phyloP scores from a whole-genome alignment of 2,888 invertebrate genomes.

The Agrochola litura region DNA sequence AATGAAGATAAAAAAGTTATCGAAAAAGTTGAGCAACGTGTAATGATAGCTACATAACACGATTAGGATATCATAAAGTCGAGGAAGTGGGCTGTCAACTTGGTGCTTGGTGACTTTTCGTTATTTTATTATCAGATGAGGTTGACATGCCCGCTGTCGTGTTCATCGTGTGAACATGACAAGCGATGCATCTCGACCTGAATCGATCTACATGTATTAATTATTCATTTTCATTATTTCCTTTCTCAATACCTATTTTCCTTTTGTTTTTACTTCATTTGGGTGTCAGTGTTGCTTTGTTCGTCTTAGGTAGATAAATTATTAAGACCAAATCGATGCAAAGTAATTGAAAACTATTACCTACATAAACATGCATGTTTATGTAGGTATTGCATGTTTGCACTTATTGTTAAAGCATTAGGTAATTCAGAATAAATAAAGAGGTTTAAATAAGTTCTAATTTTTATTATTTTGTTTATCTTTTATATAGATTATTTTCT shows the following conservation, averaged over 20 bases:
- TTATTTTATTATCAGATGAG: constrained; percentile 57
- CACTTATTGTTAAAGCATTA: no score
- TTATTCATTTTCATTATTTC: constrained; percentile 48
- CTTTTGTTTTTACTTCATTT: constrained; percentile 1
- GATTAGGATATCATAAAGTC: constrained; percentile 71
- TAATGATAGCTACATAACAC: constrained; percentile 28
- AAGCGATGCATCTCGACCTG: constrained; percentile 52
- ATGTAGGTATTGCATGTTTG: no score
- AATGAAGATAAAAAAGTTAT: constrained; percentile 27
- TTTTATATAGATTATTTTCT: no score
- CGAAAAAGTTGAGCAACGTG: constrained; percentile 41
- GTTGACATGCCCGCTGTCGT: constrained; percentile 50
- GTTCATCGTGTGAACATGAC: constrained; percentile 66
- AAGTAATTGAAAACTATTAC: neutral
- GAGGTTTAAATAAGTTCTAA: no score
- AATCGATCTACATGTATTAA: constrained; percentile 52
- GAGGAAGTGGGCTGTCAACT: constrained; percentile 68
- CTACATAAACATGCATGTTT: neutral
- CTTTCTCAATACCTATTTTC: constrained; percentile 6
- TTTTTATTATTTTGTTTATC: no score
- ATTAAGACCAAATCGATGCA: neutral
- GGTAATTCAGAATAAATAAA: no score
- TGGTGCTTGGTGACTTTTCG: constrained; percentile 48
- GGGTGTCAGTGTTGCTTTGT: neutral
- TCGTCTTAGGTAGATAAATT: neutral